Evolutionary conservation across 2,888 invertebrate genomes (phyloP).

Genomic region (Aquatica leii): DNA sequence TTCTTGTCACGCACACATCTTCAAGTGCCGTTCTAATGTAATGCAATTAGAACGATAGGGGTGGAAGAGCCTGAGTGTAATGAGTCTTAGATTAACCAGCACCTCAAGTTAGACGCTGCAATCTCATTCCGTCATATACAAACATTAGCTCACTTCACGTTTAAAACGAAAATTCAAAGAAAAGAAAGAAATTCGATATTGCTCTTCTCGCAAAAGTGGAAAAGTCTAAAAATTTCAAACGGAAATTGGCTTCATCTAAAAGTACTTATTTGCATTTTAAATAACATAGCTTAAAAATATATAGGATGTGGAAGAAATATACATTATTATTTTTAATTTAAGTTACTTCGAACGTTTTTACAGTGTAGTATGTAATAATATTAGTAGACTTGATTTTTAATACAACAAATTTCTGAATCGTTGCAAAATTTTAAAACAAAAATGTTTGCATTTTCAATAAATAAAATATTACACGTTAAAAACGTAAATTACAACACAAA

Average conservation of each 20-base stretch:
- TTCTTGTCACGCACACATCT: conserved; percentile 45
- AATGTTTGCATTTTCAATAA: too few relatives aligned
- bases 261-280: neutral
- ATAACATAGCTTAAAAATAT: neutral
- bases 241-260: conserved; percentile 11
- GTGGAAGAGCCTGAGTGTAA: conserved; percentile 38
- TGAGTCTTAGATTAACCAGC: conserved; percentile 44
- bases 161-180: conserved; percentile 36
- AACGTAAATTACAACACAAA: too few relatives aligned
- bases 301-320: too few relatives aligned
- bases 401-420: too few relatives aligned
- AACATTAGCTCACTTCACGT: conserved; percentile 41
- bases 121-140: conserved; percentile 39
- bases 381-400: too few relatives aligned
- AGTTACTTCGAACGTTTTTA: too few relatives aligned
- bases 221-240: conserved; percentile 19
- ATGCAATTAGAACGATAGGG: conserved; percentile 45
- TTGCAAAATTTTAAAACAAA: too few relatives aligned
- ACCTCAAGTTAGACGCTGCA: conserved; percentile 34
- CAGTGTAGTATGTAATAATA: too few relatives aligned
- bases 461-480: too few relatives aligned
- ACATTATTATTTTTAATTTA: too few relatives aligned
- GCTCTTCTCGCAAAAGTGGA: conserved; percentile 25
- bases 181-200: conserved; percentile 22
- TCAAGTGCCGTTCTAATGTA: conserved; percentile 42